A percentile compares a stretch with the other conserved stretches of the same genome.
Evolutionary conservation across 2,113 vertebrate genomes (phyloP).

Genomic region (Lepisosteus oculatus): DNA sequence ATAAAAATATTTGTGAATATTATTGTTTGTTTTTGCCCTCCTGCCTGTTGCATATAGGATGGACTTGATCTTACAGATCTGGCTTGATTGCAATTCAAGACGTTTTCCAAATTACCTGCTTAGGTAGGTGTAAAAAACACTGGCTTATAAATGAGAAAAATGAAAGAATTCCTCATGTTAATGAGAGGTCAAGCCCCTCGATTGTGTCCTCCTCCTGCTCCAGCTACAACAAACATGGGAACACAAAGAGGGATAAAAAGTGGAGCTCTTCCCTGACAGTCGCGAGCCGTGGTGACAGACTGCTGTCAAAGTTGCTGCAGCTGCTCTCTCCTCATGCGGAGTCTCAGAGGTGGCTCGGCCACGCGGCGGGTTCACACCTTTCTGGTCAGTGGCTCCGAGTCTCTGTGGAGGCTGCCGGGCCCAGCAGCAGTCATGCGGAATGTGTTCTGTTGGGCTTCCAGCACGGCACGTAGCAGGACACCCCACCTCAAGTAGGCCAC

Average conservation of each 20-base stretch:
- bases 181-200: too few relatives aligned
- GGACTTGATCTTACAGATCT: too few relatives aligned
- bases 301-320: constrained; percentile 56
- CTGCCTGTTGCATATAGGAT: too few relatives aligned
- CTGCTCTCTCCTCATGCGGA: constrained; percentile 49
- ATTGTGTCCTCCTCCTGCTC: too few relatives aligned
- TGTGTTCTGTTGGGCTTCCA: constrained; percentile 63
- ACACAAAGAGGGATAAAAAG: constrained; percentile 19
- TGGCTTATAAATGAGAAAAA: too few relatives aligned
- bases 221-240: constrained; percentile 3
- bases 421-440: constrained; percentile 64
- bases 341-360: constrained; percentile 63
- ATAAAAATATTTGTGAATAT: too few relatives aligned
- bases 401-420: constrained; percentile 61
- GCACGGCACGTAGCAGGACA: constrained; percentile 53
- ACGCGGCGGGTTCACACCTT: constrained; percentile 73
- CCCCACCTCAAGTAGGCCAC: constrained; percentile 60
- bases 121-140: too few relatives aligned
- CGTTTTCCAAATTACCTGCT: too few relatives aligned
- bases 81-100: too few relatives aligned
- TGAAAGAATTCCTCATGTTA: too few relatives aligned
- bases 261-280: constrained; percentile 9
- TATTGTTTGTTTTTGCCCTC: too few relatives aligned
- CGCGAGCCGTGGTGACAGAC: constrained; percentile 55
- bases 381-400: constrained; percentile 73